Percentiles rank a stretch among this genome's conserved stretches.
Evolutionary conservation across 2,888 invertebrate genomes (phyloP).

Genomic region (Chironomus riparius): DNA sequence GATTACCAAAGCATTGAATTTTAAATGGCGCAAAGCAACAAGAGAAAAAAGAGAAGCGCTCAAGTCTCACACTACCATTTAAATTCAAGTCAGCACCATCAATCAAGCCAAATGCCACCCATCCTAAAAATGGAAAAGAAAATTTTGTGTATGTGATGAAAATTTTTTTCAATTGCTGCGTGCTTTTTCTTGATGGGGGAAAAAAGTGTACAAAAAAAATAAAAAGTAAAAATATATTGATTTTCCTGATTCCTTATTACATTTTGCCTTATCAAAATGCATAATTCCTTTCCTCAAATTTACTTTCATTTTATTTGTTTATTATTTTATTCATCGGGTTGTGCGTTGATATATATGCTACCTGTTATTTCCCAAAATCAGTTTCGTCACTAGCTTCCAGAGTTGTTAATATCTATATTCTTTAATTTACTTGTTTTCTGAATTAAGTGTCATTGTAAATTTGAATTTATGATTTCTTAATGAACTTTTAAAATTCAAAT

Average conservation of each 20-base stretch:
- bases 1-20: constrained; percentile 81
- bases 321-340: neutral
- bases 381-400: no score
- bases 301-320: neutral
- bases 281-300: neutral
- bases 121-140: neutral
- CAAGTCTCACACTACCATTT: neutral
- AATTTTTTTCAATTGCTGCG: neutral
- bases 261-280: neutral
- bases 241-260: constrained; percentile 8
- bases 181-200: neutral
- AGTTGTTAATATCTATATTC: no score
- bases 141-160: neutral
- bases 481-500: no score
- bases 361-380: no score
- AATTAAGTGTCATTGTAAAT: no score
- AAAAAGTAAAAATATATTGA: constrained; percentile 22
- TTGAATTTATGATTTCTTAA: no score
- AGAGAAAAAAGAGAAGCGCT: constrained; percentile 3
- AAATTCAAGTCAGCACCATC: constrained; percentile 13
- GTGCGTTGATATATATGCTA: neutral
- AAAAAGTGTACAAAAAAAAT: neutral
- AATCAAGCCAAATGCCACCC: constrained; percentile 13
- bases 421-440: no score
- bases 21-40: constrained; percentile 23